Percentiles rank a stretch among this genome's conserved stretches.
These are phyloP conservation scores for Dorcus hopei DNA, from an alignment of 2,888 invertebrate genomes.

Conservation along the genomic window DNA sequence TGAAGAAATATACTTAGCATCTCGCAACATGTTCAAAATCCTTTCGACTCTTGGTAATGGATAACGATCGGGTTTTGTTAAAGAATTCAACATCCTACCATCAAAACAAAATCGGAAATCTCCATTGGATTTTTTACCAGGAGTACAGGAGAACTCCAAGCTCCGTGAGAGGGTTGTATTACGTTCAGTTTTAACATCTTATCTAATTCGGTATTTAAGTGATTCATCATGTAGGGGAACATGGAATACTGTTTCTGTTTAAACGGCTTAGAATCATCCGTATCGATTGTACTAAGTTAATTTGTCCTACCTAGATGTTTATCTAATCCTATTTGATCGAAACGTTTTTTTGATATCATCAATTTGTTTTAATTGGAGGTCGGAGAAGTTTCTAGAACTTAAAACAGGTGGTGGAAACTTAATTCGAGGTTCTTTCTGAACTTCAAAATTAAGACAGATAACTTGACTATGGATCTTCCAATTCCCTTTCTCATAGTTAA, in stretches of 20 bases:
- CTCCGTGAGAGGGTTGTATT: slow-evolving; percentile 5
- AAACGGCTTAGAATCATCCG: slow-evolving; percentile 16
- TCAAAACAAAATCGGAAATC: too few relatives aligned
- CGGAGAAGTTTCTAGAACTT: too few relatives aligned
- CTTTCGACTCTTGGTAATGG: slow-evolving; percentile 28
- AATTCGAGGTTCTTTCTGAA: too few relatives aligned
- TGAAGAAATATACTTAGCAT: slow-evolving; percentile 26
- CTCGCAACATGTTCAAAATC: slow-evolving; percentile 25
- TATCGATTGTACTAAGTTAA: slow-evolving; percentile 8
- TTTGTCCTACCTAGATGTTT: neutral
- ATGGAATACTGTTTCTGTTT: slow-evolving; percentile 22
- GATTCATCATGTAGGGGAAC: slow-evolving; percentile 18
- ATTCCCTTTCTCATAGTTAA: too few relatives aligned
- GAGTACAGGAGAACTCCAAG: slow-evolving; percentile 28
- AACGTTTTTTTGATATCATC: too few relatives aligned
- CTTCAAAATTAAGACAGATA: too few relatives aligned
- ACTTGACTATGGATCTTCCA: too few relatives aligned
- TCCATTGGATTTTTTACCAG: slow-evolving; percentile 28
- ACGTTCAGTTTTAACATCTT: slow-evolving; percentile 7
- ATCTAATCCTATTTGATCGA: neutral
- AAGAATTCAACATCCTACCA: slow-evolving; percentile 27
- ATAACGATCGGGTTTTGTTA: slow-evolving; percentile 30
- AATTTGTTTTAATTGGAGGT: too few relatives aligned
- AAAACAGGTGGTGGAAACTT: too few relatives aligned
- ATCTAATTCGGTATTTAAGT: slow-evolving; percentile 17